Evolutionary conservation across 1,140 invertebrate genomes (phyloP), one percentile per base, ranked within the genome.

Genomic region (Caenorhabditis tropicalis): DNA sequence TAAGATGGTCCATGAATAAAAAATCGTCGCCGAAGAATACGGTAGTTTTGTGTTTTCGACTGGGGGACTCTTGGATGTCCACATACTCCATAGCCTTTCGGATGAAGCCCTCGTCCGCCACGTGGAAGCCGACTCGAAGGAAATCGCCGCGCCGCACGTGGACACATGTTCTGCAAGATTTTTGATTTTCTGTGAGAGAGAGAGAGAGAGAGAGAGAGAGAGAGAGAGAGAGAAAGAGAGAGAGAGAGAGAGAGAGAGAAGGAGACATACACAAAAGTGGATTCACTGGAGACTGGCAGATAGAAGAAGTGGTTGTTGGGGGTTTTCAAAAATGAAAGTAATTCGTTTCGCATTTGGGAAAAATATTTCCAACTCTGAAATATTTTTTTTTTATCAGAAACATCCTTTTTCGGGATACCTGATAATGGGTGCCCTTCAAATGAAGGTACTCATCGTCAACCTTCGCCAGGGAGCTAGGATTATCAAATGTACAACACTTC

Each of bases 401-500:
- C n/a, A n/a, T n/a, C n/a, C n/a, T n/a, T n/a, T n/a, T n/a, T n/a
- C n/a, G n/a, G n/a, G n/a, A n/a, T 19, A 74, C 65, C 65, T 74
- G 65, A 74, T 74, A 74, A 43, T 74, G 65, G 12, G 65, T 74
- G 2, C 65, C 65, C n/a, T 31, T 74, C 19, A 74, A 29, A 74
- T 74, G 65, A 7, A 74, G n/a, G 33, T 74, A 74, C 29, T 74
- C 65, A 27, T 74, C 65, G 9, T 74, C 9, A 21, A 19, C 3
- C 6, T 43, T 46, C 12, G 43, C 21, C 36, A 74, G 43, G 2
- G 43, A 19, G n/a, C 65, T 74, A 10, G 65, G 65, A 43, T 74
- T 31, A 7, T 74, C 36, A 24, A 74, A 74, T 39, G 65, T 74
- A 2, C 65, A 74, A 74, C 65, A 74, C 43, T 74, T 74, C 9